These are phyloP conservation scores for Lithophane leautieri DNA, from an alignment of 2,888 invertebrate genomes.

Conservation along the genomic window DNA sequence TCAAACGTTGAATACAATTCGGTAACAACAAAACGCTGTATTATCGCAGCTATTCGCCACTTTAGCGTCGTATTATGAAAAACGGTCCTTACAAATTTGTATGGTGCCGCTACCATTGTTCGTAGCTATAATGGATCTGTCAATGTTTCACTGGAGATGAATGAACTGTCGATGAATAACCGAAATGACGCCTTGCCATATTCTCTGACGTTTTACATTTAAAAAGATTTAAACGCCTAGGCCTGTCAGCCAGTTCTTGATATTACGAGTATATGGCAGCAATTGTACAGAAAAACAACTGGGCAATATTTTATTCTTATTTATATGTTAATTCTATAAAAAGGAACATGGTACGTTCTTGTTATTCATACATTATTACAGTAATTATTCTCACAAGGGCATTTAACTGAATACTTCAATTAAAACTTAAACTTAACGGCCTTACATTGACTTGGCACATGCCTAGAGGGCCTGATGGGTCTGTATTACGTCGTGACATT, in stretches of 20 bases:
- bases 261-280: too few relatives aligned
- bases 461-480: background rate
- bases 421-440: slow-evolving; percentile 22
- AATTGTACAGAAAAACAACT: background rate
- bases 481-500: background rate
- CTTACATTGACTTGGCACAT: slow-evolving; percentile 24
- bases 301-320: background rate
- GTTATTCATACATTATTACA: background rate
- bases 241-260: background rate
- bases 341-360: background rate
- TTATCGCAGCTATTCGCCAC: slow-evolving; percentile 61
- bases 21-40: slow-evolving; percentile 54
- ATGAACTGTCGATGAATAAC: slow-evolving; percentile 79
- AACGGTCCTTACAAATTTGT: slow-evolving; percentile 73
- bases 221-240: slow-evolving; percentile 45
- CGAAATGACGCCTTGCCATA: slow-evolving; percentile 55
- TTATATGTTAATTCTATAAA: background rate
- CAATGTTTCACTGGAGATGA: slow-evolving; percentile 86
- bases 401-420: slow-evolving; percentile 32
- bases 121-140: slow-evolving; percentile 85
- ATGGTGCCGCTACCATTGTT: slow-evolving; percentile 81
- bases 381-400: background rate
- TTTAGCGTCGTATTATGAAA: slow-evolving; percentile 65
- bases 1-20: slow-evolving; percentile 52
- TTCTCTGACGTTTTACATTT: slow-evolving; percentile 55